Percentiles rank a stretch among this genome's conserved stretches.
Conservation (phyloP, 2,888 invertebrate species). For the Operophtera brumata region DNA sequence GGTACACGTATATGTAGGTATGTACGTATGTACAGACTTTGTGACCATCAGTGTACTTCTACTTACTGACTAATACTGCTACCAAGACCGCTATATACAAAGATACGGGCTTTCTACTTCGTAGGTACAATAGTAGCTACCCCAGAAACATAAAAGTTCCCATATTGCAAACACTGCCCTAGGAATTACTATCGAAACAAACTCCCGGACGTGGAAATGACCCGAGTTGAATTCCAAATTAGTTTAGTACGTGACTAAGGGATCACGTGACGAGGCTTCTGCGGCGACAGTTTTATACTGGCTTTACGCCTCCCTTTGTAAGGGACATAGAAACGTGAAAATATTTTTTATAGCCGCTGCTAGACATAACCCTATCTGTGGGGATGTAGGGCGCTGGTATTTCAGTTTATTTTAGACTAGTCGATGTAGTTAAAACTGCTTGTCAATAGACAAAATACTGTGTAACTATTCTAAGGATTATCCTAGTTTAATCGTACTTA, state of each 20-base stretch:
- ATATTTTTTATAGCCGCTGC: not conserved
- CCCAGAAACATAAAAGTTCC: conserved; percentile 23
- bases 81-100: too few relatives aligned
- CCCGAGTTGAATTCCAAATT: conserved; percentile 65
- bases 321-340: not conserved
- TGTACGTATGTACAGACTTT: too few relatives aligned
- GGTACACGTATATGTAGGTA: too few relatives aligned
- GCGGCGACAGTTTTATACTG: conserved; percentile 61
- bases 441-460: too few relatives aligned
- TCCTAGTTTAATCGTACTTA: too few relatives aligned
- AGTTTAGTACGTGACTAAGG: conserved; percentile 54
- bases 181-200: conserved; percentile 62
- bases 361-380: not conserved
- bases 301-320: conserved; percentile 54
- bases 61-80: too few relatives aligned
- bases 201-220: conserved; percentile 48
- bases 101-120: too few relatives aligned
- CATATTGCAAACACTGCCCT: conserved; percentile 37
- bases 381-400: too few relatives aligned
- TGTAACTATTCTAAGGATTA: too few relatives aligned
- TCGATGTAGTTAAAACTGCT: too few relatives aligned
- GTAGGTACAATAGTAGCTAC: not conserved
- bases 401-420: too few relatives aligned
- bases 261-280: conserved; percentile 40
- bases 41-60: too few relatives aligned